Base-by-base conservation (phyloP, 2,113 vertebrate species). In the Leuciscus idus region DNA sequence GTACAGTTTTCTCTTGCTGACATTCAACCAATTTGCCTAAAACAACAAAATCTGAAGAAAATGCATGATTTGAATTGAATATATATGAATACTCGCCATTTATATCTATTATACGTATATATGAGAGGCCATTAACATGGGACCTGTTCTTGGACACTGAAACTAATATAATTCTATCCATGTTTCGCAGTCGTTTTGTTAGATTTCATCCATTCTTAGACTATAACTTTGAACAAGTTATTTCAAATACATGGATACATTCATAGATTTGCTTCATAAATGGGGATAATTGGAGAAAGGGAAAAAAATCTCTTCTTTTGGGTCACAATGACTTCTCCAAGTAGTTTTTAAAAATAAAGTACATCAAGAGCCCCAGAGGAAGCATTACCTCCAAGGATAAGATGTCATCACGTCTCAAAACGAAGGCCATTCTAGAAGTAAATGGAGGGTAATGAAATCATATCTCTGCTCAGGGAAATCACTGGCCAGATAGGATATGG, bases 391-490 rank as follows among this genome's bases (percentile, higher is more conserved):
- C 50, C 85, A 81, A 81, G 77, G 85, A 80, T 81, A 81, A 81
- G 39, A 23, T 59, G 84, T 79, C 84, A 79, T 85, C 43, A 85
- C 55, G 26, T 85, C 76, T 85, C 64, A n/a, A 73, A 62, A 80
- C 23, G 50, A 81, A 81, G 64, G 78, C 52, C 77, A 74, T 86
- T 59, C 43, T 73, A 19, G 52, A 81, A 72, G 64, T 86, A 81
- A 81, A 86, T 86, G 85, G 64, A 12, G 43, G 78, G 55, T 72
- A 59, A 73, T 86, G 66, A 86, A 86, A 86, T 43, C 77, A 73
- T 81, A 59, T 86, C 33, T 81, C 74, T 23, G 76, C 73, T 74
- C 72, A 48, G 64, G 36, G 50, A 80, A 80, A 80, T 80, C 52
- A 57, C 84, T 57, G n/a, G 36, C n/a, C 30, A 79, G 17, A 66